Percentiles rank a stretch among this genome's conserved stretches.
These are phyloP conservation scores for Cecropterus lyciades DNA, from an alignment of 1,140 invertebrate species.

Conservation along the genomic window DNA sequence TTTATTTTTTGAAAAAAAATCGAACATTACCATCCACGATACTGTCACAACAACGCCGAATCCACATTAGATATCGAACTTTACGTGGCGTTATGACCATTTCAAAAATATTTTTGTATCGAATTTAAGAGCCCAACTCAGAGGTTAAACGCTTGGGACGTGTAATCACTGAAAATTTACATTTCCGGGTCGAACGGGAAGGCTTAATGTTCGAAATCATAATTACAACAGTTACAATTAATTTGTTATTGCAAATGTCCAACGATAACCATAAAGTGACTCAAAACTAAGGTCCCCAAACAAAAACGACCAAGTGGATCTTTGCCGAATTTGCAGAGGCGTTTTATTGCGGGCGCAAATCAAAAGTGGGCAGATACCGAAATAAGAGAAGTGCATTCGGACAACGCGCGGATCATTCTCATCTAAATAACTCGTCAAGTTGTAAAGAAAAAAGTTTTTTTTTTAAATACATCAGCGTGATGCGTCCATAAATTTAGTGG, in stretches of 20 bases:
- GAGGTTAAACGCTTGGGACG: conserved; percentile 50
- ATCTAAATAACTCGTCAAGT: conserved; percentile 65
- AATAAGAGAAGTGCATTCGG: conserved; percentile 44
- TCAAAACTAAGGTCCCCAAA: conserved; percentile 30
- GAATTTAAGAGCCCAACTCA: conserved; percentile 47
- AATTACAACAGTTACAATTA: conserved; percentile 5
- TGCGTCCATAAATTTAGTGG: conserved; percentile 59
- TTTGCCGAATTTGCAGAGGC: conserved; percentile 37
- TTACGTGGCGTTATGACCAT: conserved; percentile 54
- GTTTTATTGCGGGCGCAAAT: conserved; percentile 45
- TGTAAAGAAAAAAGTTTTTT: conserved; percentile 47
- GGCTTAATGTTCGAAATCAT: conserved; percentile 13
- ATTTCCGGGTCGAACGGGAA: conserved; percentile 24
- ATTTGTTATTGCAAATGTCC: conserved; percentile 4
- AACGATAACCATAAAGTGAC: conserved; percentile 22
- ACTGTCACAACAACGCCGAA: conserved; percentile 52
- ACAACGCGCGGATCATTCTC: conserved; percentile 41
- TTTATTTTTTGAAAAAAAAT: conserved; percentile 44
- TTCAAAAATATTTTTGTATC: conserved; percentile 53
- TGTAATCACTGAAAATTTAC: conserved; percentile 24
- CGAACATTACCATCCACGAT: conserved; percentile 44
- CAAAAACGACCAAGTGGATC: conserved; percentile 19
- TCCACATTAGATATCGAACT: conserved; percentile 58
- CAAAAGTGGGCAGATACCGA: conserved; percentile 35
- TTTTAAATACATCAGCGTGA: conserved; percentile 56